Base-by-base conservation (phyloP, 2,888 invertebrate species). In the Allophyes oxyacanthae region DNA sequence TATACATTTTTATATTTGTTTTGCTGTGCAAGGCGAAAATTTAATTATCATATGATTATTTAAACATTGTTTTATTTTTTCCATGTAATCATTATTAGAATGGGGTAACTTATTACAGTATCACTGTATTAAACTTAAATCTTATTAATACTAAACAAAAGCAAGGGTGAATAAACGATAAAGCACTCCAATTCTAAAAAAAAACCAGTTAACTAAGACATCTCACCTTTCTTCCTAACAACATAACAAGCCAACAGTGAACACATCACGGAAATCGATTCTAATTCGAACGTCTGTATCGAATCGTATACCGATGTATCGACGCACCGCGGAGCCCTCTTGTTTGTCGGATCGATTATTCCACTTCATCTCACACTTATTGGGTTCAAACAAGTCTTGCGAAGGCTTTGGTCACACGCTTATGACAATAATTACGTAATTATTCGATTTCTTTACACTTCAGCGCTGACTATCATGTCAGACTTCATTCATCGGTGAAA, bases 321-420 rank as follows among this genome's bases (percentile, higher is more conserved):
- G 87, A 81, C 83, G 56, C 76, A 67, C 74, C 70, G 50, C 70
- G 77, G 76, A 76, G 81, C 91, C 89, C 91, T 89, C 91, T 89
- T 91, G 91, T 92, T 91, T 92, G 92, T 92, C 92, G 85, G 83
- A 86, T 88, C 90, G 91, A 92, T 92, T 92, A 92, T 92, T 91
- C 89, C 90, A 84, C 89, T 88, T 90, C 92, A 87, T 91, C 87
- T 89, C 84, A 87, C 88, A 79, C 83, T 89, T 92, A 92, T 92
- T 92, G 90, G 88, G 85, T 83, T 81, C 81, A 79, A 79, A 75
- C 79, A 77, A 78, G 78, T 82, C 77, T 64, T 57, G 69, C 63
- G 50, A 56, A 60, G 57, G 40, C 25, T 61, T 64, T 51, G 60
- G 62, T 56, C 73, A 51, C 60, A 50, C 51, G 58, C 67, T 71